phyloP scores from a whole-genome alignment of 92 coral and sea anemone genomes.

The Paragorgia papillata region DNA sequence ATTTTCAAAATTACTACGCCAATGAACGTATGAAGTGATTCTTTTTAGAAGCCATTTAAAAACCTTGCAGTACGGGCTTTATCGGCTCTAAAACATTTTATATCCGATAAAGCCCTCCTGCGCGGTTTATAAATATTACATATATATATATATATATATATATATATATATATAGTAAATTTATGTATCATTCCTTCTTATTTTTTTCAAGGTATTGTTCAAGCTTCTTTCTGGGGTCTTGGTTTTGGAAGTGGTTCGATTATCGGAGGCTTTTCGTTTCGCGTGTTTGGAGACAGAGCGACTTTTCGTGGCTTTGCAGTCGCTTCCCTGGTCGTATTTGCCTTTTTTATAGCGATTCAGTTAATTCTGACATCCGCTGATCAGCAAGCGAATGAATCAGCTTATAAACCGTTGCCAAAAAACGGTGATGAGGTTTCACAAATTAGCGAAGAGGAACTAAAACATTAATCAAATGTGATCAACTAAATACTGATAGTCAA shows the following conservation, averaged over 20 bases:
- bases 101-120: too few species aligned
- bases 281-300: conserved; percentile 45
- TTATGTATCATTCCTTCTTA: too few species aligned
- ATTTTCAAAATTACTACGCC: too few species aligned
- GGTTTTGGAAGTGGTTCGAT: conserved; percentile 76
- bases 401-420: conserved; percentile 40
- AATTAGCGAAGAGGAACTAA: background rate
- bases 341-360: conserved; percentile 29
- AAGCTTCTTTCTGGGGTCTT: conserved; percentile 74
- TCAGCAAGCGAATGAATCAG: background rate
- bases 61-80: too few species aligned
- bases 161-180: too few species aligned
- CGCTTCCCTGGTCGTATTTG: conserved; percentile 24
- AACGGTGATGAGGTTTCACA: conserved; percentile 6
- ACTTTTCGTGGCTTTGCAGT: conserved; percentile 59
- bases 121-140: too few species aligned
- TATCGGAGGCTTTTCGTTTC: conserved; percentile 62
- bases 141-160: too few species aligned
- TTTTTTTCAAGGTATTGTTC: conserved; percentile 54
- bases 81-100: too few species aligned
- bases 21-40: too few species aligned
- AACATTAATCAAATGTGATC: too few species aligned
- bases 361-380: conserved; percentile 13
- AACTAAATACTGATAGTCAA: too few species aligned
- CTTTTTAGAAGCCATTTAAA: too few species aligned